phyloP scores from a whole-genome alignment of 2,113 vertebrate species.

The Onychostoma macrolepis region DNA sequence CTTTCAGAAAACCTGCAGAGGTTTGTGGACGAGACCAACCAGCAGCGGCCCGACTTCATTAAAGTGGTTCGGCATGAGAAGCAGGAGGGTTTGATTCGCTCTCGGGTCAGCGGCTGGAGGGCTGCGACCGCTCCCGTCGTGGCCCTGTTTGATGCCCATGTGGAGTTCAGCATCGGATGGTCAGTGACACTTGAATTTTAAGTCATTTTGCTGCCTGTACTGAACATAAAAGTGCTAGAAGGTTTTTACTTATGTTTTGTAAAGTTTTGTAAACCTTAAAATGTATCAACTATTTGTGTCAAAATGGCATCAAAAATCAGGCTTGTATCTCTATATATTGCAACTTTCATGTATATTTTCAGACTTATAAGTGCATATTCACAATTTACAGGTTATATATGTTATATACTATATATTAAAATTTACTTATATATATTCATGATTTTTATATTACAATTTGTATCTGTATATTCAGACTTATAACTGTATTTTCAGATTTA shows the following conservation, averaged over 20 bases:
- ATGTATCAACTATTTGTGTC: no score
- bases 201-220: neutral
- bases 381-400: no score
- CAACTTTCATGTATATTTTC: no score
- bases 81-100: slow-evolving; percentile 95
- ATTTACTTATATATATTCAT: no score
- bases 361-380: no score
- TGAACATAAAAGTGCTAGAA: neutral
- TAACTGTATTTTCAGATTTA: no score
- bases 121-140: slow-evolving; percentile 89
- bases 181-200: slow-evolving; percentile 68
- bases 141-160: slow-evolving; percentile 95
- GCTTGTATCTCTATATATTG: no score
- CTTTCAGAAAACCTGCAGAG: slow-evolving; percentile 88
- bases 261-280: no score
- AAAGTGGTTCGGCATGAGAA: slow-evolving; percentile 90
- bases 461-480: no score
- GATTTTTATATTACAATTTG: no score
- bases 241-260: neutral
- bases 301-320: no score
- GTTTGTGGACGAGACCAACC: slow-evolving; percentile 89
- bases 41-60: slow-evolving; percentile 86
- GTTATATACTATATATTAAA: no score
- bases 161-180: slow-evolving; percentile 95
- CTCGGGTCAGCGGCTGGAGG: slow-evolving; percentile 95